Conservation (phyloP, 2,113 vertebrate genomes). For the Neodon shergylaensis region DNA sequence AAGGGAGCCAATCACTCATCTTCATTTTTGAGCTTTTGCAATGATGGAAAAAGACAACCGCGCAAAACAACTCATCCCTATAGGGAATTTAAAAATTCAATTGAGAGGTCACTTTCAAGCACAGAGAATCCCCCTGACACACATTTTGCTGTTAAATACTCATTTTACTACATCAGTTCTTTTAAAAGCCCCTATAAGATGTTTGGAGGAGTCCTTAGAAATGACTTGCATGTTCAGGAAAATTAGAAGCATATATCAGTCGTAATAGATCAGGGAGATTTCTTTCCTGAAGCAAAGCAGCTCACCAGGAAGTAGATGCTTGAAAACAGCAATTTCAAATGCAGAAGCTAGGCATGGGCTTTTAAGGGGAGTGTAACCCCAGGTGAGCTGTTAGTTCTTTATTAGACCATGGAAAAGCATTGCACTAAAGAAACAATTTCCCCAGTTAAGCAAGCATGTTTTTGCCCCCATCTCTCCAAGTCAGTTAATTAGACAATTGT, state of each 20-base stretch:
- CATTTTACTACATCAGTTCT: conserved; percentile 41
- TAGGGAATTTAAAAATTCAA: background rate
- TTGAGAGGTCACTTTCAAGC: background rate
- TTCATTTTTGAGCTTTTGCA: background rate
- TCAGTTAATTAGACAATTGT: conserved; percentile 22
- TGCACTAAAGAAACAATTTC: conserved; percentile 48
- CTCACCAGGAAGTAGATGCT: background rate
- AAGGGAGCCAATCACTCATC: conserved; percentile 24
- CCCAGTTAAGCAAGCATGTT: background rate
- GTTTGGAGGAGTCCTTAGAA: conserved; percentile 50
- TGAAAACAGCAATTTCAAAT: conserved; percentile 59
- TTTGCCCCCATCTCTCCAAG: conserved; percentile 42
- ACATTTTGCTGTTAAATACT: conserved; percentile 46
- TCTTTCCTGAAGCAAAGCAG: background rate
- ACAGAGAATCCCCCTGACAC: background rate
- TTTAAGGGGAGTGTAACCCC: conserved; percentile 28
- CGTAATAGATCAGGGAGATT: conserved; percentile 39
- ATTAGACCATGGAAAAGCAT: conserved; percentile 18
- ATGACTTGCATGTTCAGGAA: conserved; percentile 27
- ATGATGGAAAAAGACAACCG: background rate
- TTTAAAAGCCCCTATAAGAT: conserved; percentile 51
- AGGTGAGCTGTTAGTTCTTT: conserved; percentile 41
- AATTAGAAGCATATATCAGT: background rate
- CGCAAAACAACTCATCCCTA: background rate
- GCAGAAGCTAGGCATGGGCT: conserved; percentile 10